Base-by-base conservation (phyloP, 2,113 vertebrate genomes). In the Tyto alba region DNA sequence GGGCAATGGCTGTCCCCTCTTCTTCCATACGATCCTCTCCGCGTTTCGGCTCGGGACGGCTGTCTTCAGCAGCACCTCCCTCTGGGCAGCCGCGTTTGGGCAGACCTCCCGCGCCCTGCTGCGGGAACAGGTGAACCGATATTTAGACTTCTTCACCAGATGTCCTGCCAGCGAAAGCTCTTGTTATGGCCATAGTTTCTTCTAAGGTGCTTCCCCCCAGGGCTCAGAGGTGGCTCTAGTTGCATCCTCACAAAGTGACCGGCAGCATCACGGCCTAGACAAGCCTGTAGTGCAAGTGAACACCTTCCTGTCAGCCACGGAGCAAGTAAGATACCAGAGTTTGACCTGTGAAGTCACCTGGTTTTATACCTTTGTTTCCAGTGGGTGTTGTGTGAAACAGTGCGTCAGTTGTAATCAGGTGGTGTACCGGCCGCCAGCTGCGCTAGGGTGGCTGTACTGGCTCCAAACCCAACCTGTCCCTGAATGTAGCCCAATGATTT, bases 171-270 rank as follows among this genome's bases (percentile, higher is more conserved):
- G 0, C 16, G n/a, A 34, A 77, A 67, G 34, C 17, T 71, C 47
- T 7, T 15, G 0, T 19, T 71, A 3, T 0, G 7, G 48, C 2
- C 1, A 1, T 4, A 22, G 16, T 13, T 63, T 13, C 30, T 69
- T 26, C 53, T 34, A 11, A 53, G 57, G 48, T 43, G 57, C 7
- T 60, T 43, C 19, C 30, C 38, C 9, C 4, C 16, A 2, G 40
- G 3, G 36, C 32, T 76, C 30, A 3, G 30, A 32, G 30, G 34
- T n/a, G 34, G 11, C 48, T 34, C 0, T 23, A 6, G 26, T 6
- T 73, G 45, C 19, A 14, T 5, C 43, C 15, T 32, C 68, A 18
- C 14, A 43, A 64, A 56, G 56, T 0, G 0, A 32, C 6, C 1
- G 1, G 29, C 77, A 20, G 6, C 21, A 3, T 30, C 15, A 0